phyloP scores from a whole-genome alignment of 1,140 invertebrate species.

The Thaumatotibia leucotreta region DNA sequence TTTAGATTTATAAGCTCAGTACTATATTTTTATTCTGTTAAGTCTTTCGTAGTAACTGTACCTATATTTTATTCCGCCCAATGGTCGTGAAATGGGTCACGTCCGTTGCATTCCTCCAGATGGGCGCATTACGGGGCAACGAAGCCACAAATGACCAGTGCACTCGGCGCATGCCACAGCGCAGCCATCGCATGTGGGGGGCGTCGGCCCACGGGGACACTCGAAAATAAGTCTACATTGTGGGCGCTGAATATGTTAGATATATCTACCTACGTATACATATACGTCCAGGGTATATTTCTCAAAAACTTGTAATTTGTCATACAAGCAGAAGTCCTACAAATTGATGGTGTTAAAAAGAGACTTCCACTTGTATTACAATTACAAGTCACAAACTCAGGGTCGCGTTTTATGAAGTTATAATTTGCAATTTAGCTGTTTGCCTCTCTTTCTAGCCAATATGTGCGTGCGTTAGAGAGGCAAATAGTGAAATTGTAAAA shows the following conservation, averaged over 20 bases:
- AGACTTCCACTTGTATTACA: too few relatives aligned
- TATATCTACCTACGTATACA: background rate
- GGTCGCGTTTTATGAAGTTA: too few relatives aligned
- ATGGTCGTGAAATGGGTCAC: background rate
- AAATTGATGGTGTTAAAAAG: too few relatives aligned
- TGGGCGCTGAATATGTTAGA: background rate
- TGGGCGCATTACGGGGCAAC: background rate
- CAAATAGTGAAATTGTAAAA: too few relatives aligned
- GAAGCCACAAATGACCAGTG: background rate
- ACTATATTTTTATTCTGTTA: background rate
- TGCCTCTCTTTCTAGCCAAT: too few relatives aligned
- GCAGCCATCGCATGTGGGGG: too few relatives aligned
- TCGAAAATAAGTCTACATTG: background rate
- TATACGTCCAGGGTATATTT: background rate
- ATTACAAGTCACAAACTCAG: too few relatives aligned
- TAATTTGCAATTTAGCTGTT: too few relatives aligned
- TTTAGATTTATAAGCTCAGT: too few relatives aligned
- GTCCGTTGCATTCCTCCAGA: background rate
- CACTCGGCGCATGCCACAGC: background rate
- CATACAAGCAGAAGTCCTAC: too few relatives aligned
- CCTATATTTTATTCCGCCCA: background rate
- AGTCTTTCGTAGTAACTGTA: background rate
- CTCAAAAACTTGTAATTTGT: too few relatives aligned
- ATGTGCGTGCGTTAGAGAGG: too few relatives aligned
- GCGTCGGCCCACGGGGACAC: background rate